Evolutionary conservation across 1,140 invertebrate genomes (phyloP).

Genomic region (Trachymyrmex septentrionalis): DNA sequence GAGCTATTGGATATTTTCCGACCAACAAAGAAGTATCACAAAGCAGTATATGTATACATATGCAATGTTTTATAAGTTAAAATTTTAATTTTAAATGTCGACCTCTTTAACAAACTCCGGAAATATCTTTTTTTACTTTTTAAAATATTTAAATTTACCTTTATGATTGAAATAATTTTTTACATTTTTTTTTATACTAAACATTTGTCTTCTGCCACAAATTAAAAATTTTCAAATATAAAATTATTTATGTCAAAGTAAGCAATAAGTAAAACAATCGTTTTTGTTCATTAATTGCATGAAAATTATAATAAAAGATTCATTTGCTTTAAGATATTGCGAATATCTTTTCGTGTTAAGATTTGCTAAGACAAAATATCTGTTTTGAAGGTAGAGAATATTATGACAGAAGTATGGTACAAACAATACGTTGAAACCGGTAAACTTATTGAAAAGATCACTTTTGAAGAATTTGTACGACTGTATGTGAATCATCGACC

Average conservation of each 20-base stretch:
- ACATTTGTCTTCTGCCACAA: background rate
- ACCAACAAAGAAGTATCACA: conserved; percentile 89
- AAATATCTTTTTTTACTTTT: background rate
- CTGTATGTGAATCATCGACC: conserved; percentile 92
- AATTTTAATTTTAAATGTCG: background rate
- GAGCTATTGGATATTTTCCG: conserved; percentile 91
- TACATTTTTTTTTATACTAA: background rate
- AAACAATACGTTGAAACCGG: conserved; percentile 87
- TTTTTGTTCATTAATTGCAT: background rate
- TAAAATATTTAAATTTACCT: too few relatives aligned
- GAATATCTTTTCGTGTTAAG: background rate
- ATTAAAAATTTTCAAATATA: background rate
- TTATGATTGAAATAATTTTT: too few relatives aligned
- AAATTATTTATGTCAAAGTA: background rate
- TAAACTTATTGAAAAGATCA: conserved; percentile 87
- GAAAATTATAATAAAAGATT: background rate
- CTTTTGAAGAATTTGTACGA: conserved; percentile 91
- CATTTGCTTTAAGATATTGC: background rate
- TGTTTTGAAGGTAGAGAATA: conserved; percentile 88
- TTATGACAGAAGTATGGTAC: conserved; percentile 90
- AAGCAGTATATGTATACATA: background rate
- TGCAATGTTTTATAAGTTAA: background rate
- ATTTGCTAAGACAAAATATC: background rate
- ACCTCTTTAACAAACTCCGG: background rate
- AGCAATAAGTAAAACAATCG: too few relatives aligned